Base-by-base conservation (phyloP, 2,797 vertebrate species). In the Okamejei kenojei region DNA sequence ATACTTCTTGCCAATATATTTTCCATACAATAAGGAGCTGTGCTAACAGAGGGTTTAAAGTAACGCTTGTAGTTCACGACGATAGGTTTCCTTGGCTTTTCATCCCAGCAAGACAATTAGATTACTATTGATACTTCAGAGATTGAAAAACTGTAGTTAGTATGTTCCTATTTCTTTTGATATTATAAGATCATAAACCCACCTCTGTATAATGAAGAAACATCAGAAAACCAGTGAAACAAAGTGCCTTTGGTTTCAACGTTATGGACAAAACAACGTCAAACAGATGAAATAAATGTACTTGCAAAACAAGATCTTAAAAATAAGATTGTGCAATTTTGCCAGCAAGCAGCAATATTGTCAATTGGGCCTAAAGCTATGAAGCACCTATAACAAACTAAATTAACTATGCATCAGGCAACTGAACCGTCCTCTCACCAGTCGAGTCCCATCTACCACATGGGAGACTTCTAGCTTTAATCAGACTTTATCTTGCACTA, bases 81-180 rank as follows among this genome's bases (percentile, higher is more conserved):
- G 81, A 93, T 77, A 92, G 92, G 93, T 94, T 94, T 93, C 86
- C 45, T 91, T 93, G 93, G 84, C 93, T 82, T 94, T 94, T 94
- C 93, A 93, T 94, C 93, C 93, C 93, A 94, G 82, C 93, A 94
- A 84, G 93, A 94, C 93, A 94, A 94, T 94, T 94, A 93, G 86
- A 92, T 93, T 93, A 93, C 38, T 80, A 94, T 92, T 84, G 90
- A 93, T 93, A 86, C 63, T 93, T 90, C 54, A 93, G 93, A 93
- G 90, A 81, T 93, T 74, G 92, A 76, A 93, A 81, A 81, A 80
- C 54, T 61, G 23, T 93, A 35, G 29, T 65, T 78, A 76, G 38
- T 54, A 74, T 54, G 71, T 26, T 76, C 26, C 90, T 54, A 23
- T 29, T 92, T 92, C 5, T n/a, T 76, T 74, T 9, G 23, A 92